phyloP scores from a whole-genome alignment of 2,888 invertebrate genomes.

The Athripsodes cinereus region DNA sequence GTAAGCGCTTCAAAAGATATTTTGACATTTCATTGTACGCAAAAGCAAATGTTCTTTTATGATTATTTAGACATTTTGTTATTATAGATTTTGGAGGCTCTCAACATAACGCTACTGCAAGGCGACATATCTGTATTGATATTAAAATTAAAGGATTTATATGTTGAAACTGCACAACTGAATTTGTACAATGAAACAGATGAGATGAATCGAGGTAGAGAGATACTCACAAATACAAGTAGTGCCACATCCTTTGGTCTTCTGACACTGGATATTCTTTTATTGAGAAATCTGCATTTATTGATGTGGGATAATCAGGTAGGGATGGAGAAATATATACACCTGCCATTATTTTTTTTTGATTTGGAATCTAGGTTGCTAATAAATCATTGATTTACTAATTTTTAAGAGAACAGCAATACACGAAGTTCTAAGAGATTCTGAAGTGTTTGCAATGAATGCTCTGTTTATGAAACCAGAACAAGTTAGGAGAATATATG shows the following conservation, averaged over 20 bases:
- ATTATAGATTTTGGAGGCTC: conserved; percentile 39
- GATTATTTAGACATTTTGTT: too few relatives aligned
- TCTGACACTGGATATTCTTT: conserved; percentile 50
- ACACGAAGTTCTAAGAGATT: conserved; percentile 46
- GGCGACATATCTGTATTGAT: conserved; percentile 48
- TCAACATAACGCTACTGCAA: conserved; percentile 48
- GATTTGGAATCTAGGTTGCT: too few relatives aligned
- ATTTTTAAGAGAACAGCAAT: conserved; percentile 37
- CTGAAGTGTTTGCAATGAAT: conserved; percentile 52
- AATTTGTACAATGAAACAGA: conserved; percentile 33
- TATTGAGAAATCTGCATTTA: conserved; percentile 51
- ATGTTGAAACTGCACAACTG: conserved; percentile 41
- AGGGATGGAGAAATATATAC: too few relatives aligned
- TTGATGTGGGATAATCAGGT: conserved; percentile 54
- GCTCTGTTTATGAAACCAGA: conserved; percentile 49
- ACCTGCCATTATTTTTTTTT: too few relatives aligned
- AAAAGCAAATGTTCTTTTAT: too few relatives aligned
- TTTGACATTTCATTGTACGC: too few relatives aligned
- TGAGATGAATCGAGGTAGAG: conserved; percentile 29
- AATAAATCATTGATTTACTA: too few relatives aligned
- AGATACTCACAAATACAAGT: conserved; percentile 42
- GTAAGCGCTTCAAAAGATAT: conserved; percentile 9
- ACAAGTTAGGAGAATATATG: conserved; percentile 40
- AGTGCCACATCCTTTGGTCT: conserved; percentile 52
- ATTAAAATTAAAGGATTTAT: conserved; percentile 46